These are phyloP conservation scores for Odontophorus gujanensis DNA, from an alignment of 2,113 vertebrate genomes.

Conservation along the genomic window DNA sequence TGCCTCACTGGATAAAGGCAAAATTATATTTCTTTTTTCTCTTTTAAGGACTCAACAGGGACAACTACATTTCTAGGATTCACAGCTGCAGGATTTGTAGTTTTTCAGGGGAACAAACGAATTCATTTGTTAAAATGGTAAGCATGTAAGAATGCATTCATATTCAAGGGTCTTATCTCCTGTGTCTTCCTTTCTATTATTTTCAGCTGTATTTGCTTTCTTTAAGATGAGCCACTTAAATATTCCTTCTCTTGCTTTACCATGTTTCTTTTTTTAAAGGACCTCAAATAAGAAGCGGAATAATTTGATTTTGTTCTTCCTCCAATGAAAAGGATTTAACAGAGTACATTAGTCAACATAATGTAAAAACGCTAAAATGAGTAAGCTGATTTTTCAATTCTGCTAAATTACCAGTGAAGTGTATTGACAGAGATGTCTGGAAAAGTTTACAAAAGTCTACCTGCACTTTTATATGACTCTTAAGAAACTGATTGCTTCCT, in stretches of 20 bases:
- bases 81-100: constrained; percentile 95
- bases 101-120: constrained; percentile 98
- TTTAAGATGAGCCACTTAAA: not conserved
- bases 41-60: constrained; percentile 90
- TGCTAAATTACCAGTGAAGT: not conserved
- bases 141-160: constrained; percentile 39
- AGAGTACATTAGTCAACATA: not conserved
- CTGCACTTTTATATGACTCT: not conserved
- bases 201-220: not conserved
- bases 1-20: not conserved
- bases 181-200: not conserved
- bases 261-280: not conserved
- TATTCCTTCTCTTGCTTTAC: not conserved
- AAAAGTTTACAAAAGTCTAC: not conserved
- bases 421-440: not conserved
- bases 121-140: constrained; percentile 98
- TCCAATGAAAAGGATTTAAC: not conserved
- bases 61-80: constrained; percentile 96
- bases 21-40: constrained; percentile 9
- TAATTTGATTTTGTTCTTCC: not conserved
- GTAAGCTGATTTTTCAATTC: not conserved
- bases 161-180: not conserved
- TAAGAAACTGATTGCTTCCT: not conserved
- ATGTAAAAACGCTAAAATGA: not conserved
- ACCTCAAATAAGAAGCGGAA: not conserved